A percentile compares a stretch with the other conserved stretches of the same genome.
Conservation (phyloP, 2,888 invertebrate species). For the Polylopha cassiicola region DNA sequence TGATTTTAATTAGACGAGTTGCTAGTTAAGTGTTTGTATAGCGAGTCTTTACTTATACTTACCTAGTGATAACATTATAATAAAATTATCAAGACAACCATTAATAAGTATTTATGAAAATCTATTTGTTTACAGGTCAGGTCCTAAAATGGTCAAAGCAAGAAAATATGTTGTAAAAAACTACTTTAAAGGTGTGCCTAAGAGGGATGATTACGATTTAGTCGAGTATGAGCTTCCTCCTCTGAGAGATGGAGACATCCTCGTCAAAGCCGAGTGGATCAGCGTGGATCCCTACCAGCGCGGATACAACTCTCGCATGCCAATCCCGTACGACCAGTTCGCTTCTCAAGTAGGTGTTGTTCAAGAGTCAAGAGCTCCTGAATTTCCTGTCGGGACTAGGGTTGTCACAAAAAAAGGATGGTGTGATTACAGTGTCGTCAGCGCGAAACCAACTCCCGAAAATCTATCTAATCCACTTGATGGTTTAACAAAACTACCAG, state of each 20-base stretch:
- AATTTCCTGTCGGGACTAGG: conserved; percentile 78
- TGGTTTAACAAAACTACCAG: too few relatives aligned
- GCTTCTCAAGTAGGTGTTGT: conserved; percentile 56
- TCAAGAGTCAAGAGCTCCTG: conserved; percentile 77
- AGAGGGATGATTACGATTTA: conserved; percentile 73
- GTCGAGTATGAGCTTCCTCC: conserved; percentile 77
- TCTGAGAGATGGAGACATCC: conserved; percentile 71
- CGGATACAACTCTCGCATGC: conserved; percentile 28
- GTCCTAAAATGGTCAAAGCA: conserved; percentile 28
- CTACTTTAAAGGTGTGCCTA: conserved; percentile 76
- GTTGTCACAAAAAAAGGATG: conserved; percentile 81
- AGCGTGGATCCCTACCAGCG: conserved; percentile 45
- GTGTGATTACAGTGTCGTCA: conserved; percentile 70
- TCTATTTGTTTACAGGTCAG: too few relatives aligned
- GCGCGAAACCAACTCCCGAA: too few relatives aligned
- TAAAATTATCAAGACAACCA: too few relatives aligned
- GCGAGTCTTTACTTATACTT: too few relatives aligned
- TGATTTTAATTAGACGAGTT: too few relatives aligned
- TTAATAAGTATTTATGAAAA: too few relatives aligned
- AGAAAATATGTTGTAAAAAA: conserved; percentile 75
- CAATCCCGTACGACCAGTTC: conserved; percentile 44
- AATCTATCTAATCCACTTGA: too few relatives aligned
- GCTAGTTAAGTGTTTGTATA: too few relatives aligned
- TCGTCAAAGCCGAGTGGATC: conserved; percentile 42
- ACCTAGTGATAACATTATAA: too few relatives aligned